Evolutionary conservation across 2,888 invertebrate species (phyloP).

Genomic region (Ectemnius lituratus): DNA sequence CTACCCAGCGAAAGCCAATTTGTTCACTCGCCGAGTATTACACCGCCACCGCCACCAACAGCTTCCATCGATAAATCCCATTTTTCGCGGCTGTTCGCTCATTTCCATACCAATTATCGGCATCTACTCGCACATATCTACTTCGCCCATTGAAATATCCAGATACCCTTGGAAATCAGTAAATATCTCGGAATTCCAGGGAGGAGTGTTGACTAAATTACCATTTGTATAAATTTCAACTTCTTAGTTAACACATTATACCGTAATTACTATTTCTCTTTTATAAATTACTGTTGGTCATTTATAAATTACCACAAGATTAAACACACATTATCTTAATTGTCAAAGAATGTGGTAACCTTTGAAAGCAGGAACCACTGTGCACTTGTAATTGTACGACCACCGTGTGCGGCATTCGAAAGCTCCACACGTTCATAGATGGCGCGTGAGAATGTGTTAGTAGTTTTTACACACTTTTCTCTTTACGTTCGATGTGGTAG

Average conservation of each 20-base stretch:
- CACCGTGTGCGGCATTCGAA: neutral
- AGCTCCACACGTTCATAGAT: neutral
- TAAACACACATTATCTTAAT: too few species aligned
- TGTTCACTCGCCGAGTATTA: slow-evolving; percentile 31
- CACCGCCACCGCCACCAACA: neutral
- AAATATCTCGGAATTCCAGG: too few species aligned
- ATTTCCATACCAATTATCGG: slow-evolving; percentile 26
- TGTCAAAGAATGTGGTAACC: too few species aligned
- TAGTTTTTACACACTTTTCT: slow-evolving; percentile 37
- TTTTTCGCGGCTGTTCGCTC: slow-evolving; percentile 16
- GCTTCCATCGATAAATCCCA: slow-evolving; percentile 14
- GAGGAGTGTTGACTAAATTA: too few species aligned
- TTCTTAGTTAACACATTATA: too few species aligned
- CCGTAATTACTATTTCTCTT: too few species aligned
- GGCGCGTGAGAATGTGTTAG: neutral
- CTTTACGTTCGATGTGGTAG: slow-evolving; percentile 8
- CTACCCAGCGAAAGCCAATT: slow-evolving; percentile 41
- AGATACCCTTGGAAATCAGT: too few species aligned
- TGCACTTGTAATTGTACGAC: neutral
- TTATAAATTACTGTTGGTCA: too few species aligned
- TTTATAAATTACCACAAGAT: too few species aligned
- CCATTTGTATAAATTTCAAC: too few species aligned
- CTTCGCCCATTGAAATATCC: neutral
- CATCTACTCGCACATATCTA: neutral
- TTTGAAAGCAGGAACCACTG: neutral